Conservation (phyloP, 2,888 invertebrate genomes). For the Plusia festucae region DNA sequence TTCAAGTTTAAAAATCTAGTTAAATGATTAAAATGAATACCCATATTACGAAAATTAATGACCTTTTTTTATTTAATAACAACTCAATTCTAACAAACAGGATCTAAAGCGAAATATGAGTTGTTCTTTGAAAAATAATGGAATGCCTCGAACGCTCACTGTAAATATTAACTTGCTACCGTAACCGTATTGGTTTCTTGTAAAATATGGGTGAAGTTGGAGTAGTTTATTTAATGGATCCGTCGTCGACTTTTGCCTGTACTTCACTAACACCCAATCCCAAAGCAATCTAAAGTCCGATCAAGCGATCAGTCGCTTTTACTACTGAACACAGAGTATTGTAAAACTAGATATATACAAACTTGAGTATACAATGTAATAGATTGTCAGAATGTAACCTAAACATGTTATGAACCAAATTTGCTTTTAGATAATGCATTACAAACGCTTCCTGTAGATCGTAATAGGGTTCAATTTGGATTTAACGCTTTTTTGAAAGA, state of each 20-base stretch:
- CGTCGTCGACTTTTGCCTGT: conserved; percentile 69
- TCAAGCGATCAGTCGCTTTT: conserved; percentile 56
- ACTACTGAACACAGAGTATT: conserved; percentile 14
- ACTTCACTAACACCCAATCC: conserved; percentile 68
- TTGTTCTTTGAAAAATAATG: conserved; percentile 36
- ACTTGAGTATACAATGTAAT: conserved; percentile 10
- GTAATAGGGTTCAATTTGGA: no score
- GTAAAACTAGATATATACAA: conserved; percentile 22
- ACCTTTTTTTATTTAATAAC: no score
- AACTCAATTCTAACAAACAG: no score
- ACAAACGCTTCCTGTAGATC: no score
- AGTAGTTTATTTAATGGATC: conserved; percentile 77
- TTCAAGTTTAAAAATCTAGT: no score
- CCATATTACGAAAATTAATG: no score
- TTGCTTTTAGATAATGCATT: no score
- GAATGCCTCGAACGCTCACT: conserved; percentile 53
- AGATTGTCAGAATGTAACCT: background rate
- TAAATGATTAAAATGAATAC: no score
- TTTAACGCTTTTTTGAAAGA: no score
- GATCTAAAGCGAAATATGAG: conserved; percentile 35
- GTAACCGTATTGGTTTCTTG: conserved; percentile 70
- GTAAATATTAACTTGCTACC: conserved; percentile 72
- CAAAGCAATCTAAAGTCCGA: conserved; percentile 72
- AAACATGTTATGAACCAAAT: background rate
- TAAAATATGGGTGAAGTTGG: conserved; percentile 80